phyloP scores from a whole-genome alignment of 2,113 vertebrate species.

The Bubo blakistoni region DNA sequence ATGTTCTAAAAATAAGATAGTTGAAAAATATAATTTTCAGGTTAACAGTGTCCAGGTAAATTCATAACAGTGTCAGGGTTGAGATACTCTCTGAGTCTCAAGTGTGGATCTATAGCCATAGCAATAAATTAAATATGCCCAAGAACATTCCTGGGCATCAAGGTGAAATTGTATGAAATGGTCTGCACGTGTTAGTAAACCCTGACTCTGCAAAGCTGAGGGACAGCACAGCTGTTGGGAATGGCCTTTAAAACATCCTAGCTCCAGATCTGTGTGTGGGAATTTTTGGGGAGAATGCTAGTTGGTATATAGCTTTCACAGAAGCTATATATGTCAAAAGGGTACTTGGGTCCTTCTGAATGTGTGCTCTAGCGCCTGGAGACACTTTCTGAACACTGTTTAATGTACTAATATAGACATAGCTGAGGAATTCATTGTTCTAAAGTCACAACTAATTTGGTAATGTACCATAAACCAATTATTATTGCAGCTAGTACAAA shows the following conservation, averaged over 20 bases:
- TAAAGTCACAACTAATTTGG: background rate
- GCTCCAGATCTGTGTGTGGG: background rate
- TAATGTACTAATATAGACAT: background rate
- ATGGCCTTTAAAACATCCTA: background rate
- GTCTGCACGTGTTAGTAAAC: background rate
- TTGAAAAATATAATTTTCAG: background rate
- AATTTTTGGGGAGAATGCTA: background rate
- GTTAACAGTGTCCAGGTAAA: background rate
- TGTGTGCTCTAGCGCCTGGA: background rate
- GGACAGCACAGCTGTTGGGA: background rate
- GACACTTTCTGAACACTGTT: background rate
- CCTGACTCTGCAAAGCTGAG: background rate
- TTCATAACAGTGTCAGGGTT: background rate
- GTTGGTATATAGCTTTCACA: too few relatives aligned
- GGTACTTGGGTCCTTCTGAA: background rate
- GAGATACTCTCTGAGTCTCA: background rate
- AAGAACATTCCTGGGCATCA: background rate
- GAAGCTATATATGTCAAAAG: background rate
- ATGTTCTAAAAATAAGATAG: background rate
- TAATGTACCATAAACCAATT: background rate
- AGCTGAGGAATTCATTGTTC: background rate
- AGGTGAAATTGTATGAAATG: background rate
- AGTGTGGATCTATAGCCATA: background rate
- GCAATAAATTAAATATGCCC: background rate
- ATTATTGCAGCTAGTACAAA: background rate